These are phyloP conservation scores for Pseudomyrmex gracilis DNA, from an alignment of 1,140 invertebrate species.

Conservation along the genomic window DNA sequence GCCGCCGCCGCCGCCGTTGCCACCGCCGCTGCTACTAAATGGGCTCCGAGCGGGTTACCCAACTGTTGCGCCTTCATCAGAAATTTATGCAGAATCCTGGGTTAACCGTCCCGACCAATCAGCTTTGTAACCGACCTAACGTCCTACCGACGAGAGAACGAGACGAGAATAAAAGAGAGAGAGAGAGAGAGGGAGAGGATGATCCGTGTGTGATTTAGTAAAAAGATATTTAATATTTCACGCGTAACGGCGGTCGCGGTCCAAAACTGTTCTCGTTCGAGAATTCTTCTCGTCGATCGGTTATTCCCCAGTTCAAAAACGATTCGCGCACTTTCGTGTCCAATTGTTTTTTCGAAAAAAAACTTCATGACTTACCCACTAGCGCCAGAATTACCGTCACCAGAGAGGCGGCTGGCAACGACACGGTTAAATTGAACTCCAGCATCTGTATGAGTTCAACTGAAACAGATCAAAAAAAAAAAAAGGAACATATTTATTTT, in stretches of 20 bases:
- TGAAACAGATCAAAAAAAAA: slow-evolving; percentile 86
- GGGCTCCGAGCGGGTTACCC: slow-evolving; percentile 73
- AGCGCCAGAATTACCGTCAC: slow-evolving; percentile 98
- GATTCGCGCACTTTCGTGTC: background rate
- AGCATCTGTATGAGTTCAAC: slow-evolving; percentile 99
- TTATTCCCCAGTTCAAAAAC: background rate
- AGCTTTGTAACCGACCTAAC: slow-evolving; percentile 78
- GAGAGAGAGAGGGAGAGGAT: slow-evolving; percentile 35
- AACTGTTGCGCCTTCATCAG: slow-evolving; percentile 82
- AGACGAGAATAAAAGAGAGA: slow-evolving; percentile 1
- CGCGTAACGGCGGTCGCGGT: slow-evolving; percentile 9
- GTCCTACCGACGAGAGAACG: slow-evolving; percentile 63
- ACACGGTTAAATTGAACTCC: slow-evolving; percentile 96
- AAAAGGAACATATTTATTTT: background rate
- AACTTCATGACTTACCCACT: slow-evolving; percentile 93
- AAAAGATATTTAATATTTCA: slow-evolving; percentile 79
- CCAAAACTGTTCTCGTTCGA: slow-evolving; percentile 1
- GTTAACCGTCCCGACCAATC: slow-evolving; percentile 78
- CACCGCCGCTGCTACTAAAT: slow-evolving; percentile 72
- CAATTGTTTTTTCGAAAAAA: no score
- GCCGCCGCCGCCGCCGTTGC: background rate
- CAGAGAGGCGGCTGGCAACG: slow-evolving; percentile 97
- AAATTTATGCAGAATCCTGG: slow-evolving; percentile 80
- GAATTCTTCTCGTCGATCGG: background rate
- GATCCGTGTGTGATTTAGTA: slow-evolving; percentile 72